A percentile compares a stretch with the other conserved stretches of the same genome.
Evolutionary conservation across 2,797 vertebrate species (phyloP).

Genomic region (Anguilla marmorata): DNA sequence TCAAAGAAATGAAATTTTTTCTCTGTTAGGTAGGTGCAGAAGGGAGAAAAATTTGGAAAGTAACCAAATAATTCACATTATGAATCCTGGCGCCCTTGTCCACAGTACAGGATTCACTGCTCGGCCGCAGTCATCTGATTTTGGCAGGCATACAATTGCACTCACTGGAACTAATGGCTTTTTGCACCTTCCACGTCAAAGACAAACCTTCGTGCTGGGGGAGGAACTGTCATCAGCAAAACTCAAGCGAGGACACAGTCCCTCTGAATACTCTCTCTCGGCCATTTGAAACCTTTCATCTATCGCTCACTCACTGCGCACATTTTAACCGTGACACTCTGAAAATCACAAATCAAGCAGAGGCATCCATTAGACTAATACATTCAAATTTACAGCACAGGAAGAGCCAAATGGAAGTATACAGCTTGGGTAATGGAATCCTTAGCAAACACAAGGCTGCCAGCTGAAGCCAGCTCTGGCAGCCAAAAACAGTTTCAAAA

Average conservation of each 20-base stretch:
- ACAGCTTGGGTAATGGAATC: conserved; percentile 52
- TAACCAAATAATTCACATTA: neutral
- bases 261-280: neutral
- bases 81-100: neutral
- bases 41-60: neutral
- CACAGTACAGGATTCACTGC: neutral
- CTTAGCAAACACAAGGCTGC: conserved; percentile 35
- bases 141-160: neutral
- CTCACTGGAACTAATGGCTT: neutral
- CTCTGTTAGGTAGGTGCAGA: neutral
- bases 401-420: conserved; percentile 49
- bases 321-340: conserved; percentile 22
- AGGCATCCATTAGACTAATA: conserved; percentile 35
- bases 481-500: conserved; percentile 2
- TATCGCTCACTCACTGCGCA: conserved; percentile 47
- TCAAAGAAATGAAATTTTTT: neutral
- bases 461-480: neutral
- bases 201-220: neutral
- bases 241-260: neutral
- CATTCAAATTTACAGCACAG: conserved; percentile 50
- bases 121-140: neutral
- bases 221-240: neutral
- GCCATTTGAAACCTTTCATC: conserved; percentile 27
- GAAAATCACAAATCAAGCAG: conserved; percentile 21
- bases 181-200: conserved; percentile 3